Base-by-base conservation (phyloP, 2,888 invertebrate genomes). In the Sinodicranocentrus sp. region DNA sequence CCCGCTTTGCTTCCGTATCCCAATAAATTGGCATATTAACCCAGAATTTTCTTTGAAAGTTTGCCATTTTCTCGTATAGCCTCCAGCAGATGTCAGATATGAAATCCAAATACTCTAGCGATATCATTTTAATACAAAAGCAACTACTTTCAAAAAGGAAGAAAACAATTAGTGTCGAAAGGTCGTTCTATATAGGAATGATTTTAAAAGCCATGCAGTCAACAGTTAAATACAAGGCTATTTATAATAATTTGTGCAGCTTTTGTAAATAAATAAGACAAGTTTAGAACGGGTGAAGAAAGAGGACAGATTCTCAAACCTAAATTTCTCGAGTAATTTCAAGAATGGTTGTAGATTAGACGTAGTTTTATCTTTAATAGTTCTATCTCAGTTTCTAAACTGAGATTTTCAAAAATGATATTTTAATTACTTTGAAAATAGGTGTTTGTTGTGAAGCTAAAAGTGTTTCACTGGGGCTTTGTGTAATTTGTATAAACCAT, bases 31-130 rank as follows among this genome's bases (percentile, higher is more conserved):
- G 76, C 17, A 23, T 52, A 23, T 65, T 76, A 5, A 76, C 6
- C 65, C 65, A 76, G 28, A 67, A 54, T 17, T 13, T 52, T 8
- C 23, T 21, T n/a, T 76, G 52, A 21, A 76, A 54, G 21, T 23
- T 17, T 8, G 3, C 23, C 1, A 76, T 39, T 25, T 67, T 76
- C 43, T 67, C 76, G 26, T 63, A 76, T 10, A 67, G 23, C 13
- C 26, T 52, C 67, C 76, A 76, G n/a, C 54, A 25, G 21, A 67
- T 39, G 0, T n/a, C 39, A 33, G 76, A 76, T 28, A 76, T 57
- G 13, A 76, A 23, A 21, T 76, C 76, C 6, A 76, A 48, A 39
- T 52, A 67, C 28, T 76, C 76, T n/a, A 76, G 10, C 0, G 67
- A 67, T 15, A 65, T 1, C 75, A 75, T 73, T n/a, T 3, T 70